Base-by-base conservation (phyloP, 1,140 invertebrate genomes). In the Apis laboriosa region DNA sequence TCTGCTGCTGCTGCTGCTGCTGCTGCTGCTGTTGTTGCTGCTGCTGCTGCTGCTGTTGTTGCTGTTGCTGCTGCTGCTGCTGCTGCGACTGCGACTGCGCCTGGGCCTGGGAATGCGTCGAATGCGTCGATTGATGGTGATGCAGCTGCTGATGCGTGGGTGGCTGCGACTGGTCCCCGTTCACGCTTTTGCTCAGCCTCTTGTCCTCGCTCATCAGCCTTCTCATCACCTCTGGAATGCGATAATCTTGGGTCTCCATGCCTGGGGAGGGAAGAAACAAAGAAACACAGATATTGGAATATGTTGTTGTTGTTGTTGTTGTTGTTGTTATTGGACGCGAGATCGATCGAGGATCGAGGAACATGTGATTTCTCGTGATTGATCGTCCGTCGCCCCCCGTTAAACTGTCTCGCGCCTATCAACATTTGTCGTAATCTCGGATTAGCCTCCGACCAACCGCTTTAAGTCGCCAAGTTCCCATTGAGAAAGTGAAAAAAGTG, bases 211-310 rank as follows among this genome's bases (percentile, higher is more conserved):
- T 94, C 89, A 95, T 94, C 88, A 96, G 92, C 76, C 94, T 93
- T 86, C 95, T 95, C 90, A 96, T 94, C 67, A 96, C 92, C 83
- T 96, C 96, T 9, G 96, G 95, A 86, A 96, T 93, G 61, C 92
- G 90, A 83, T 93, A 94, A 67, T 94, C 93, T 86, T 91, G 93
- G 77, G 91, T 90, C 76, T 93, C 93, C 84, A 93, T 78, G 70
- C 92, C 93, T 94, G 73, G 13, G 13, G 80, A 11, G 0, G 12
- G 4, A n/a, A 63, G 9, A 2, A 0, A 66, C 64, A 9, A 4
- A 13, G 19, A 13, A 1, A 7, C 13, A 8, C 19, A 24, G 28
- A 28, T 28, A 28, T 28, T 28, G 28, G 28, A 28, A 2, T 28
- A 28, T 1, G 2, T 28, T 28, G 2, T 28, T 28, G 2, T 28